Base-by-base conservation (phyloP, 2,888 invertebrate species). In the Silvanus unidentatus region DNA sequence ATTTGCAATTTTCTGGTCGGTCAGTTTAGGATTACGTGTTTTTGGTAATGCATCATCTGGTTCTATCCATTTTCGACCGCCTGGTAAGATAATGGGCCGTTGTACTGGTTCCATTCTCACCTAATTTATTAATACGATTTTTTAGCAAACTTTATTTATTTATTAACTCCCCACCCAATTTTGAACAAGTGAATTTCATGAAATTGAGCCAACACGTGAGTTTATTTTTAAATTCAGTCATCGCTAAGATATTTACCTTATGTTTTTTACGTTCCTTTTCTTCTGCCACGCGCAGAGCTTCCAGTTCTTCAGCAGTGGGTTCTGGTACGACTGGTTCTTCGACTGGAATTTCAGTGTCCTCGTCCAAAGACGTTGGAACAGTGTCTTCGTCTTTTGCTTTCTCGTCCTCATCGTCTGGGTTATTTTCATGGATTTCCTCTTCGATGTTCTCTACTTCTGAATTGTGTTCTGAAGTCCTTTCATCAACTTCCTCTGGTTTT, bases 1-100 rank as follows among this genome's bases (percentile, higher is more conserved):
- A 64, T 92, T 88, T 12, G 88, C 86, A 45, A 96, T 89, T 73
- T 87, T 85, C 62, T 89, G 85, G 57, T 95, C 92, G 52, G 91
- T 86, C 77, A 89, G 93, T 57, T 65, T 66, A n/a, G 66, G 64
- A 39, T 59, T 63, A 35, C 59, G 56, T 16, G 53, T 50, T 2
- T 46, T 48, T 4, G 66, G 58, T 27, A 57, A 58, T 35, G 91
- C 86, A 62, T 91, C 90, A 63, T 89, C 84, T 2, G 93, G 89
- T 39, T 85, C 80, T 60, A 81, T 77, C 88, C 89, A 88, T 62
- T 79, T 79, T 32, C 87, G 76, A 4, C 88, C 88, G 15, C 88
- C 87, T 9, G 88, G 87, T 41, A 88, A 75, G 41, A 87, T 81
- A 35, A 88, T 71, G 5, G 88, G 86, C 44, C 86, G 75, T 55